Evolutionary conservation across 92 coral and sea anemone genomes (phyloP).

Genomic region (Palythoa heliodiscus): DNA sequence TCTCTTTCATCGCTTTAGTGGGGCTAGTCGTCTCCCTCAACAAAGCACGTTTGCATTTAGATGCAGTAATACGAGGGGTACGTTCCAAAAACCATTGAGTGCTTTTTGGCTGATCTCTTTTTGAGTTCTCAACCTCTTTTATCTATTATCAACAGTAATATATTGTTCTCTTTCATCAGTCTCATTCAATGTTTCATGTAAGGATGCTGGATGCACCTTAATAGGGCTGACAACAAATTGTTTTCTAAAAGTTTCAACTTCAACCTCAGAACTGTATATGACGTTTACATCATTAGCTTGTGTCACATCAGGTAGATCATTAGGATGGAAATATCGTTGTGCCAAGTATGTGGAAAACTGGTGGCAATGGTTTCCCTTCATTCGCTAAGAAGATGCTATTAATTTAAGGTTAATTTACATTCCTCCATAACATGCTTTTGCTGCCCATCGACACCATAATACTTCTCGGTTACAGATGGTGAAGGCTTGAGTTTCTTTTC

Average conservation of each 20-base stretch:
- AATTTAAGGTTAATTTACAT: constrained; percentile 47
- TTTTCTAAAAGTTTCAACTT: constrained; percentile 43
- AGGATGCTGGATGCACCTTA: constrained; percentile 46
- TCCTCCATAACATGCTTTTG: constrained; percentile 42
- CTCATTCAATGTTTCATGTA: constrained; percentile 38
- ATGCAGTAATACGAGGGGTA: constrained; percentile 48
- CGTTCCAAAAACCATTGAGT: constrained; percentile 40
- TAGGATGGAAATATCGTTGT: constrained; percentile 27
- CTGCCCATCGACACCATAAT: constrained; percentile 10
- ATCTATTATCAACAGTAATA: constrained; percentile 26
- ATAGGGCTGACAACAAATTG: constrained; percentile 38
- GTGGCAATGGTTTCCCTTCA: constrained; percentile 60
- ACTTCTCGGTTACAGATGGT: constrained; percentile 52
- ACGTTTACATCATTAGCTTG: constrained; percentile 48
- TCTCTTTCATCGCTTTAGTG: constrained; percentile 58
- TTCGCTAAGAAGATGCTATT: constrained; percentile 47
- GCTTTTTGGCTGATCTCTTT: constrained; percentile 46
- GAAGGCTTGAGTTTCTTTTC: constrained; percentile 50
- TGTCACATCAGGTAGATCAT: constrained; percentile 42
- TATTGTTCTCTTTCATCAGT: constrained; percentile 11
- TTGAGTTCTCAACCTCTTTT: constrained; percentile 42
- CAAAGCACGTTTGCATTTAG: constrained; percentile 45
- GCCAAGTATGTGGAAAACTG: constrained; percentile 52
- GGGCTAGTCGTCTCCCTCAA: constrained; percentile 52
- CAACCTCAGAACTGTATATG: constrained; percentile 51